These are phyloP conservation scores for Puntigrus tetrazona DNA, from an alignment of 2,113 vertebrate genomes.

Conservation along the genomic window DNA sequence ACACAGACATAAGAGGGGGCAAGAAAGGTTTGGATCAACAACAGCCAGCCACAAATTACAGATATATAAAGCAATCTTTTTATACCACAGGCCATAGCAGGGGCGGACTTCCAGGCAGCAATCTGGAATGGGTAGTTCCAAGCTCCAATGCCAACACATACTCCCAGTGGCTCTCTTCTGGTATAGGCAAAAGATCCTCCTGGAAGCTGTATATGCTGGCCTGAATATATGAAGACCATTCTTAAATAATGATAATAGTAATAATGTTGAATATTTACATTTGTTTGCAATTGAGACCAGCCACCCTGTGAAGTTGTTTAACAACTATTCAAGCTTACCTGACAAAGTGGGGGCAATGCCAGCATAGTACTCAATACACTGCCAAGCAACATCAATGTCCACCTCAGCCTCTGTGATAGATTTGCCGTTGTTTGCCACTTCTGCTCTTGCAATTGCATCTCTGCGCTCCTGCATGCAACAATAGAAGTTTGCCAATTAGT, in stretches of 20 bases:
- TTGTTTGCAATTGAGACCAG: background rate
- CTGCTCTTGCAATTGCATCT: conserved; percentile 85
- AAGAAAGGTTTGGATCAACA: background rate
- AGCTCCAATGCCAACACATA: conserved; percentile 94
- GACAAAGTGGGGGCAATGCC: conserved; percentile 86
- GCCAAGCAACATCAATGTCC: conserved; percentile 86
- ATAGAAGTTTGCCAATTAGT: background rate
- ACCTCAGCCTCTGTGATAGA: conserved; percentile 86
- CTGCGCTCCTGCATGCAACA: conserved; percentile 79
- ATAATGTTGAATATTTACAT: background rate
- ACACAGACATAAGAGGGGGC: background rate
- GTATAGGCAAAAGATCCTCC: conserved; percentile 91
- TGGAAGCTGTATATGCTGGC: conserved; percentile 91
- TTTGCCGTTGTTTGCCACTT: conserved; percentile 95
- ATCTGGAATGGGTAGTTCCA: conserved; percentile 95
- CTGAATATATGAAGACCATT: conserved; percentile 63
- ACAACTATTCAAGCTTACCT: conserved; percentile 70
- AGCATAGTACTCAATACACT: conserved; percentile 89
- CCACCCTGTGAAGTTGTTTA: background rate
- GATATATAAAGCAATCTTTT: background rate
- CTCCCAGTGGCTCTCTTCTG: conserved; percentile 89
- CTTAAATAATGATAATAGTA: too few species aligned
- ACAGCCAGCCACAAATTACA: background rate
- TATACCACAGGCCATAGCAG: conserved; percentile 93
- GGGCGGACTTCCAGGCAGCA: conserved; percentile 88